A percentile compares a stretch with the other conserved stretches of the same genome.
These are phyloP conservation scores for Prionailurus bengalensis DNA, from an alignment of 2,113 vertebrate species.

Conservation along the genomic window DNA sequence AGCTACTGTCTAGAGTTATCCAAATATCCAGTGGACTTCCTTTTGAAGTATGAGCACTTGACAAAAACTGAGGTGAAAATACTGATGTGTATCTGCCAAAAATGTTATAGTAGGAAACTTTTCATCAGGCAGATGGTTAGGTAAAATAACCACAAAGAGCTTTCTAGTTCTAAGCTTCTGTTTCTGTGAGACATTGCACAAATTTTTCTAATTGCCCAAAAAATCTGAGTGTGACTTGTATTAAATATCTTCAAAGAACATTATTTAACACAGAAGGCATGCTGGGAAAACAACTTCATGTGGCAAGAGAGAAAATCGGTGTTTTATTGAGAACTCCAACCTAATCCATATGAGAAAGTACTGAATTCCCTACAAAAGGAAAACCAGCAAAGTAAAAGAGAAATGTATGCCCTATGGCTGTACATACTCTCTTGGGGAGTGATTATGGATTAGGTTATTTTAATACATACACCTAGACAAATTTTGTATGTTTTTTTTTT, in stretches of 20 bases:
- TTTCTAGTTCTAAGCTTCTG: slow-evolving; percentile 16
- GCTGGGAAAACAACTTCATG: slow-evolving; percentile 7
- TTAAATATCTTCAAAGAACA: slow-evolving; percentile 45
- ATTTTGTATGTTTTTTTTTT: not conserved
- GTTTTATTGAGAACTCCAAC: slow-evolving; percentile 25
- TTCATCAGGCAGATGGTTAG: slow-evolving; percentile 30
- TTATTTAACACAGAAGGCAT: slow-evolving; percentile 13
- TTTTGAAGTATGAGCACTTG: not conserved
- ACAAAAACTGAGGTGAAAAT: slow-evolving; percentile 3
- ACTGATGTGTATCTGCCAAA: not conserved
- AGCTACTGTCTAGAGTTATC: not conserved
- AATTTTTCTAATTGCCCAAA: slow-evolving; percentile 36
- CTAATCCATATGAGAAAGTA: slow-evolving; percentile 41
- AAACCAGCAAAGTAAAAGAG: slow-evolving; percentile 56
- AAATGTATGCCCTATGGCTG: not conserved
- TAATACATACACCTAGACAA: slow-evolving; percentile 46
- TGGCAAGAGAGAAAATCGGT: slow-evolving; percentile 18
- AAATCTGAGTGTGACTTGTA: not conserved
- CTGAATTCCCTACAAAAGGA: slow-evolving; percentile 29
- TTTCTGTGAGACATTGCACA: not conserved
- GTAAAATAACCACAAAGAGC: not conserved
- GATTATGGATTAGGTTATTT: slow-evolving; percentile 50
- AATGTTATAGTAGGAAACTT: not conserved
- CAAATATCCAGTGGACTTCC: not conserved
- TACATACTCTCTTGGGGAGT: slow-evolving; percentile 29